Evolutionary conservation across 2,888 invertebrate species (phyloP).

Genomic region (Epistrophe grossulariae): DNA sequence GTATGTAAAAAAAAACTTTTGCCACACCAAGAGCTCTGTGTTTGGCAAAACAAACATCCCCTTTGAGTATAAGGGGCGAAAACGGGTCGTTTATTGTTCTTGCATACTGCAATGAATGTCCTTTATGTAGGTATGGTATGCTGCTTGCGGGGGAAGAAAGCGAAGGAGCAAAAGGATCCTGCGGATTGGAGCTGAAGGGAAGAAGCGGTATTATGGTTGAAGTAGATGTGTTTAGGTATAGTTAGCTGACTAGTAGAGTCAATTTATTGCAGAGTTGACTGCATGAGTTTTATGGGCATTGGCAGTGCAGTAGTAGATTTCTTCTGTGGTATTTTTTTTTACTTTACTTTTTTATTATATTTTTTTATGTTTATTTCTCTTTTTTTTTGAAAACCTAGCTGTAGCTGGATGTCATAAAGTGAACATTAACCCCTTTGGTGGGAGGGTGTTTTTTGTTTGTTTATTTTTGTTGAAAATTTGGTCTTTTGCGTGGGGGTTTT

Average conservation of each 20-base stretch:
- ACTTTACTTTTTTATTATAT: constrained; percentile 15
- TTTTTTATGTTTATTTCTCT: background rate
- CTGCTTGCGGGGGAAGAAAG: background rate
- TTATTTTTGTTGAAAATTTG: constrained; percentile 16
- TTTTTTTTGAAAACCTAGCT: constrained; percentile 18
- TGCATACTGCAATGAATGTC: constrained; percentile 74
- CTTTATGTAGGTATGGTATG: constrained; percentile 47
- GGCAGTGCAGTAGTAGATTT: constrained; percentile 64
- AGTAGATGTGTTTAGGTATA: constrained; percentile 61
- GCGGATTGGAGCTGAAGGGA: background rate
- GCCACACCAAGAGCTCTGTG: background rate
- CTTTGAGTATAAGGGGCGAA: constrained; percentile 9
- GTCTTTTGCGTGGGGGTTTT: constrained; percentile 32
- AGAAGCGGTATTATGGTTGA: background rate
- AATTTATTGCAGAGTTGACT: constrained; percentile 75
- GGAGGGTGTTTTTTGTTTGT: constrained; percentile 38
- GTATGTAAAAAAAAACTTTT: background rate
- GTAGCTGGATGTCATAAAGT: constrained; percentile 71
- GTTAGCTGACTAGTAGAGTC: constrained; percentile 64
- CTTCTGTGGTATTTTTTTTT: constrained; percentile 38
- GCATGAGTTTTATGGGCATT: constrained; percentile 72
- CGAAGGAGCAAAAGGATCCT: background rate
- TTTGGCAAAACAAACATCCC: constrained; percentile 35
- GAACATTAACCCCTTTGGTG: constrained; percentile 71
- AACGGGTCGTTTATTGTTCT: constrained; percentile 70